Evolutionary conservation across 2,113 vertebrate genomes (phyloP).

Genomic region (Tringa solitaria): DNA sequence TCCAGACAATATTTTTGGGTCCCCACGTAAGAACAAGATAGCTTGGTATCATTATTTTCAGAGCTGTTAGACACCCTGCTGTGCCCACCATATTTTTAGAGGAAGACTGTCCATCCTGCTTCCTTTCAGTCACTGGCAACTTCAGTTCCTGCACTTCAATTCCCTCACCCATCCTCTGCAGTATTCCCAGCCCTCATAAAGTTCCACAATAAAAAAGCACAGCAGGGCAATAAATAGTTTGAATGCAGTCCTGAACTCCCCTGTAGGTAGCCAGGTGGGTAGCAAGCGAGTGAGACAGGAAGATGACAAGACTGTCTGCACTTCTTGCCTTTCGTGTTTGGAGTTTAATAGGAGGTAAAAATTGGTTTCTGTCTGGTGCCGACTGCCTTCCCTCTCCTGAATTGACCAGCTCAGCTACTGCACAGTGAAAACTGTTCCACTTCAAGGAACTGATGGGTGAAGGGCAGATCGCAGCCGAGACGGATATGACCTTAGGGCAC

Average conservation of each 20-base stretch:
- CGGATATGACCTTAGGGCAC: neutral
- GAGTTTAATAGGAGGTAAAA: conserved; percentile 23
- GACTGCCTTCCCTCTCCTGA: conserved; percentile 23
- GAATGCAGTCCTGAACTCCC: conserved; percentile 19
- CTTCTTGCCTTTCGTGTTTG: neutral
- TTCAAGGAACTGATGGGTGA: conserved; percentile 2
- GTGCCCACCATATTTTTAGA: neutral
- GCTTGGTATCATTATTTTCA: neutral
- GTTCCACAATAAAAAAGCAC: neutral
- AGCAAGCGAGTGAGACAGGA: neutral
- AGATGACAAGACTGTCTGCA: neutral
- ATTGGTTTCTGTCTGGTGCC: conserved; percentile 27
- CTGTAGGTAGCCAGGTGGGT: neutral
- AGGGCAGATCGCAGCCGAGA: neutral
- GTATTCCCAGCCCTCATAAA: neutral
- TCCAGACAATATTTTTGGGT: neutral
- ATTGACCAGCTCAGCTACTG: neutral
- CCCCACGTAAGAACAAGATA: neutral
- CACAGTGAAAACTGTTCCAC: conserved; percentile 27
- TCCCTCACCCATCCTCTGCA: neutral
- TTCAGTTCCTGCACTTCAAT: neutral
- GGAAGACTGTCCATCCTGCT: neutral
- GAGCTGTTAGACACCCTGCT: neutral
- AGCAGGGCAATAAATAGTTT: neutral
- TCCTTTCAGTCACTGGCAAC: neutral